These are phyloP conservation scores for Poecilia velifera DNA, from an alignment of 2,797 vertebrate species.

Conservation along the genomic window DNA sequence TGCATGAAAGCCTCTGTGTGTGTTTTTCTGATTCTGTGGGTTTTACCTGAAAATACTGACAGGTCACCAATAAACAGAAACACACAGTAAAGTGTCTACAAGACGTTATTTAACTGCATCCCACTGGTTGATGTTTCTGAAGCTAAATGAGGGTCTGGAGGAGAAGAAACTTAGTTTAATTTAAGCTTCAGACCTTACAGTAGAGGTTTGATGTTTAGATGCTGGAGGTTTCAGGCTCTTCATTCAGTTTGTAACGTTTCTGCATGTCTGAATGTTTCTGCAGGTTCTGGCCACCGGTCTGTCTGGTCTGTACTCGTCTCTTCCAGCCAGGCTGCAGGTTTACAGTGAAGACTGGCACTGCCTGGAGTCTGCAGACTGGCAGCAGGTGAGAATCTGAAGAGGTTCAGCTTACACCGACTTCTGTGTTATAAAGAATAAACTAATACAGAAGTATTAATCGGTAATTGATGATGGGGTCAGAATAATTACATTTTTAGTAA, in stretches of 20 bases:
- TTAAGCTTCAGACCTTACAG: neutral
- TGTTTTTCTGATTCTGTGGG: neutral
- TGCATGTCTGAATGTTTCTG: neutral
- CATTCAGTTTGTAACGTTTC: neutral
- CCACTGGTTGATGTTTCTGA: neutral
- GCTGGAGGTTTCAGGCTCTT: neutral
- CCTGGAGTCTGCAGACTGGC: constrained; percentile 89
- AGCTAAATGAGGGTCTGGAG: neutral
- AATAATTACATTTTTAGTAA: neutral
- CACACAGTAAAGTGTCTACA: neutral
- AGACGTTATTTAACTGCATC: neutral
- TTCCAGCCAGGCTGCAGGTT: constrained; percentile 91
- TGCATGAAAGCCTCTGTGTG: constrained; percentile 9
- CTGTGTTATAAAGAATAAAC: neutral
- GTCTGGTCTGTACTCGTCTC: constrained; percentile 93
- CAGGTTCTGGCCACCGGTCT: constrained; percentile 96
- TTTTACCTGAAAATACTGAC: neutral
- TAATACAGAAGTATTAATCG: neutral
- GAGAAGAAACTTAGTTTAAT: neutral
- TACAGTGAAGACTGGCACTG: constrained; percentile 93
- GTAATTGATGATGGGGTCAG: too few relatives aligned
- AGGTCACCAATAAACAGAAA: neutral
- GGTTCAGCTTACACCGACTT: neutral
- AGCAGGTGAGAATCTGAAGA: constrained; percentile 68
- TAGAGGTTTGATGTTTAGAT: neutral